A percentile compares a stretch with the other conserved stretches of the same genome.
Conservation (phyloP, 1,140 invertebrate genomes). For the Drosophila simulans region DNA sequence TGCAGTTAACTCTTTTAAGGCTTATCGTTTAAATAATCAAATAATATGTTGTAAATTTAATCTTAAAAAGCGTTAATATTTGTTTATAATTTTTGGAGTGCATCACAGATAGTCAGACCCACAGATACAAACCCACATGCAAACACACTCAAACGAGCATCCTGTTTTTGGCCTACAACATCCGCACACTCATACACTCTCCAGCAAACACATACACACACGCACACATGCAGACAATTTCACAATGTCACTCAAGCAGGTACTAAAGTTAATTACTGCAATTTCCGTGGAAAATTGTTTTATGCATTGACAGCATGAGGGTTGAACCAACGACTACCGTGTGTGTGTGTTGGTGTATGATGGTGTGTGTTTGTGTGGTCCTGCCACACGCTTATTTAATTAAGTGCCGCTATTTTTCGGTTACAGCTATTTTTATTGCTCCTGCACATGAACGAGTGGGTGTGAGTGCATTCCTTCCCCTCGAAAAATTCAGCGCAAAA, state of each 20-base stretch:
- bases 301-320: conserved; percentile 76
- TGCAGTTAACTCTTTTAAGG: too few relatives aligned
- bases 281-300: conserved; percentile 81
- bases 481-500: conserved; percentile 11
- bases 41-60: not conserved
- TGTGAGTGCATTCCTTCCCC: conserved; percentile 18
- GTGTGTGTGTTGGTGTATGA: not conserved
- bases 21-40: not conserved
- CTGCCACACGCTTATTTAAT: conserved; percentile 64
- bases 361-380: conserved; percentile 3
- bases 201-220: not conserved
- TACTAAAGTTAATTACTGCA: conserved; percentile 82
- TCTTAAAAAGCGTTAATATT: too few relatives aligned
- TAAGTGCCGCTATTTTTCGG: conserved; percentile 73
- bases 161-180: conserved; percentile 34
- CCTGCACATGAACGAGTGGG: conserved; percentile 29
- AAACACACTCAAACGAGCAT: conserved; percentile 24
- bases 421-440: conserved; percentile 61
- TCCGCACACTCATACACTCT: not conserved
- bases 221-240: conserved; percentile 11
- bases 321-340: conserved; percentile 19
- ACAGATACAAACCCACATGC: conserved; percentile 11
- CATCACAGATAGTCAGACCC: conserved; percentile 3
- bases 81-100: not conserved
- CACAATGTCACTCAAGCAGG: conserved; percentile 80